Evolutionary conservation across 2,113 vertebrate species (phyloP), one percentile per base, ranked within the genome.

Genomic region (Excalfactoria chinensis): DNA sequence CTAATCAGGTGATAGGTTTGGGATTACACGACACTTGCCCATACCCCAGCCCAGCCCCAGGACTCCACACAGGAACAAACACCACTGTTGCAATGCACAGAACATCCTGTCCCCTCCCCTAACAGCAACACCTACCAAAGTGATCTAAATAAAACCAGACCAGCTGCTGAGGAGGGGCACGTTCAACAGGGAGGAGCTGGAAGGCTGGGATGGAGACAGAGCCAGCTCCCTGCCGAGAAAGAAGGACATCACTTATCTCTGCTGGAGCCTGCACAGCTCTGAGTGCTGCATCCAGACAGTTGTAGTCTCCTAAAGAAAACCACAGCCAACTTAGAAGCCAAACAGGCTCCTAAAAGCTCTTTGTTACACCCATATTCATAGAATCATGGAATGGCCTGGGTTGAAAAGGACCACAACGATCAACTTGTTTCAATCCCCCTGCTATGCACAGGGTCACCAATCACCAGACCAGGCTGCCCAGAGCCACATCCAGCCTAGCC

Each of bases 141-240:
- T 9, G 46, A 92, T 88, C 96, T 89, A 91, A 94, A 97, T 94
- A 95, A 97, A 96, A 92, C 92, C 85, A 88, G 86, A 94, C 97
- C 97, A 97, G 97, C 90, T 90, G 93, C 75, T 96, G 94, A 97
- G 95, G 93, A 95, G 95, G 94, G 56, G 81, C 89, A 91, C 60
- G 69, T 87, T 88, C 88, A 88, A 88, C 90, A 93, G 95, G 83
- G 96, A 97, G 83, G 96, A 97, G 84, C 86, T 79, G 90, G n/a
- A 75, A 84, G 85, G 78, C 64, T 89, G 82, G 9, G 41, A 89
- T 26, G 68, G 82, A 93, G 72, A 94, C 93, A 96, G 95, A 84
- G 81, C 11, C 5, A 85, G 88, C 4, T 89, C 92, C 88, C 72
- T 88, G 90, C 93, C 91, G 95, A 80, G 92, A 76, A 84, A 85